phyloP scores from a whole-genome alignment of 2,888 invertebrate species.

The Mamestra brassicae region DNA sequence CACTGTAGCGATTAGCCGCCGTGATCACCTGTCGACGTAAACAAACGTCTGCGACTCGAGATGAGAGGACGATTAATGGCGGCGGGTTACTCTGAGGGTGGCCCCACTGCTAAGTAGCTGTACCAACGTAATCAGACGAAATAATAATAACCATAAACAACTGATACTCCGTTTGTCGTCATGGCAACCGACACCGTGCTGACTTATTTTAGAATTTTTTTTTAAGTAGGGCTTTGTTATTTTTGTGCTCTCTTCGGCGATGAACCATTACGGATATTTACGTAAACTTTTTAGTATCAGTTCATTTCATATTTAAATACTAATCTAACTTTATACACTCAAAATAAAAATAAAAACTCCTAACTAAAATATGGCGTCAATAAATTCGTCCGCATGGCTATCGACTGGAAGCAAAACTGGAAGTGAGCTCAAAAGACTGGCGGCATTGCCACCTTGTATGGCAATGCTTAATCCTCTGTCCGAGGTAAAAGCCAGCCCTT shows the following conservation, averaged over 20 bases:
- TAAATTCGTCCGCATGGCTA: too few relatives aligned
- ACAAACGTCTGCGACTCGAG: constrained; percentile 66
- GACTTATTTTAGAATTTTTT: constrained; percentile 11
- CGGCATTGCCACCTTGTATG: too few relatives aligned
- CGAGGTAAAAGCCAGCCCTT: too few relatives aligned
- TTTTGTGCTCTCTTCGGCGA: neutral
- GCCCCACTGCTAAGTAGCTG: constrained; percentile 58
- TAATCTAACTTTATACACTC: too few relatives aligned
- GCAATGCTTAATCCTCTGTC: too few relatives aligned
- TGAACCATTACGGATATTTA: neutral
- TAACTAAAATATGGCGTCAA: too few relatives aligned
- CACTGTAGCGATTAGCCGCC: constrained; percentile 55
- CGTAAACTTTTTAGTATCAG: neutral
- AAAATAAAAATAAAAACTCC: too few relatives aligned
- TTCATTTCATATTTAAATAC: too few relatives aligned
- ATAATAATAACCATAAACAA: constrained; percentile 17
- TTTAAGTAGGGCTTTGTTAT: neutral
- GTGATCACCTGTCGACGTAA: constrained; percentile 60
- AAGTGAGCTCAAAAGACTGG: too few relatives aligned
- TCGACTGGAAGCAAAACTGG: too few relatives aligned
- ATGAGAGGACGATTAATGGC: constrained; percentile 65
- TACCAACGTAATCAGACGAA: constrained; percentile 13
- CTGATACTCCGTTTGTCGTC: neutral
- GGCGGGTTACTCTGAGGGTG: constrained; percentile 74
- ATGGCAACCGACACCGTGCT: constrained; percentile 8